Evolutionary conservation across 30 jellyfish, hydroid and myxozoan species (phyloP).

Genomic region (Hydractinia echinata): DNA sequence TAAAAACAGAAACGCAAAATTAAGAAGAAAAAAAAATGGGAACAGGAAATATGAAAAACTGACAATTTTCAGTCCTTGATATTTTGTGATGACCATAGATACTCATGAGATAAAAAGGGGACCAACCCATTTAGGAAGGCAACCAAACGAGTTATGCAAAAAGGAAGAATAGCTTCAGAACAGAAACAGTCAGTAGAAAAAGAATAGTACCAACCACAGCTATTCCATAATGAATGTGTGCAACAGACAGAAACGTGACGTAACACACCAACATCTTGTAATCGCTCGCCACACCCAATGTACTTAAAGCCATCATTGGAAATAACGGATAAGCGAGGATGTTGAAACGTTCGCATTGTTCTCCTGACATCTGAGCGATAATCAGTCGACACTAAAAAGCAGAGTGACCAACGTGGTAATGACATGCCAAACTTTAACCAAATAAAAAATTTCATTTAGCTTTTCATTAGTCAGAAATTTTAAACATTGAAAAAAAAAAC

Average conservation of each 20-base stretch:
- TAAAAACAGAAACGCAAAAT: background rate
- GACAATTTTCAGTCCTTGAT: background rate
- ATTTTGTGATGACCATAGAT: too few relatives aligned
- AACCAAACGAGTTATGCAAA: too few relatives aligned
- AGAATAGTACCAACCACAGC: constrained; percentile 57
- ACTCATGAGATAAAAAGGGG: background rate
- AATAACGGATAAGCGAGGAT: constrained; percentile 53
- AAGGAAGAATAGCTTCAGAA: too few relatives aligned
- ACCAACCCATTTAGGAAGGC: too few relatives aligned
- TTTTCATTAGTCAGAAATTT: too few relatives aligned
- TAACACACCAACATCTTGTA: constrained; percentile 27
- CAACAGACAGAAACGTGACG: constrained; percentile 40
- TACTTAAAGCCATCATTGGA: constrained; percentile 28
- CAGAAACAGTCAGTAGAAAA: too few relatives aligned
- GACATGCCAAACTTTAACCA: background rate
- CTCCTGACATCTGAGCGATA: constrained; percentile 79
- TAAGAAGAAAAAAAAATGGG: background rate
- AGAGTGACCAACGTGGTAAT: background rate
- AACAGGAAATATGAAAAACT: background rate
- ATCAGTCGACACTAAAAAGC: constrained; percentile 80
- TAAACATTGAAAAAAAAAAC: too few relatives aligned
- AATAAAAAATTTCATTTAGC: too few relatives aligned
- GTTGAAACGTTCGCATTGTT: constrained; percentile 72
- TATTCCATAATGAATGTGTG: constrained; percentile 74
- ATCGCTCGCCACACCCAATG: constrained; percentile 42